phyloP scores from a whole-genome alignment of 2,797 vertebrate genomes.

The Mus spretus region DNA sequence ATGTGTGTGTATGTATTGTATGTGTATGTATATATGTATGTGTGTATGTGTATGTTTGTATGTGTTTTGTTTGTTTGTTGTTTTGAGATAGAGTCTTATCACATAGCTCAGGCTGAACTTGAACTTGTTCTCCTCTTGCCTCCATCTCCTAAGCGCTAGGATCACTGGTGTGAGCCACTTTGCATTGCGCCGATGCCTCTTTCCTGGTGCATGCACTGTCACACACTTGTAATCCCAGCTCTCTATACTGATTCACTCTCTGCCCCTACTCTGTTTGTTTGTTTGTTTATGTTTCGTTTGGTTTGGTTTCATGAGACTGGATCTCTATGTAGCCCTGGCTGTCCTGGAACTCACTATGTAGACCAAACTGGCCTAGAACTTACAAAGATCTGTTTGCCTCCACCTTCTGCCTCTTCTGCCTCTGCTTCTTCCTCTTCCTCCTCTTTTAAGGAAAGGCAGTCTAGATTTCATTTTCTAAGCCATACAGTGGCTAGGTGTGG shows the following conservation, averaged over 20 bases:
- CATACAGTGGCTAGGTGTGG: neutral
- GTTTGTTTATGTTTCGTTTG: too few relatives aligned
- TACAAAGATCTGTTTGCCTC: neutral
- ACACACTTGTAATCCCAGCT: too few relatives aligned
- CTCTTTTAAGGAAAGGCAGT: neutral
- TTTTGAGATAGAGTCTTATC: neutral
- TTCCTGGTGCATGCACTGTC: neutral
- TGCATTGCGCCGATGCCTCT: neutral
- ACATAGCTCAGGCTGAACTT: neutral
- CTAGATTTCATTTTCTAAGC: neutral
- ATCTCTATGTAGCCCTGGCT: neutral
- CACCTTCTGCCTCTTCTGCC: neutral
- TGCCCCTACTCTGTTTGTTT: neutral
- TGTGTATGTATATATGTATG: neutral
- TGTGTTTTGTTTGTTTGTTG: neutral
- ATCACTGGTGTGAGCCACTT: neutral
- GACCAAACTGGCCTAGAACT: neutral
- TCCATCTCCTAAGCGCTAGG: neutral
- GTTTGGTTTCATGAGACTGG: neutral
- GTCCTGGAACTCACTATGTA: neutral
- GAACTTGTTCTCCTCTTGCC: neutral
- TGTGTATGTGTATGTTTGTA: neutral
- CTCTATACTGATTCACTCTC: neutral
- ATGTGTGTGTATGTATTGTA: neutral
- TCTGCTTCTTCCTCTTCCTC: neutral